These are phyloP conservation scores for Onychostruthus taczanowskii DNA, from an alignment of 2,113 vertebrate genomes.

Conservation along the genomic window DNA sequence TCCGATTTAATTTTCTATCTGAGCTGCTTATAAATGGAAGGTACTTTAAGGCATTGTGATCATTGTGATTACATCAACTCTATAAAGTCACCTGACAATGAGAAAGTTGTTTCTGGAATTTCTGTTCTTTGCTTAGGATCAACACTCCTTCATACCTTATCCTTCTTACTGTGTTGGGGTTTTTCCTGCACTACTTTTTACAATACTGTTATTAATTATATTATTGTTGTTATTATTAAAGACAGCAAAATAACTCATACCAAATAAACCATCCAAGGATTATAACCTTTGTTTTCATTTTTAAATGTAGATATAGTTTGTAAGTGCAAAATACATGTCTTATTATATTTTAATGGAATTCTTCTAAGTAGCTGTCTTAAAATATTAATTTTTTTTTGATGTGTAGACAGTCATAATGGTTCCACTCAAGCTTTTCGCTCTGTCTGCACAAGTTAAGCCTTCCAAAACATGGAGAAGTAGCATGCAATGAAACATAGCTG, in stretches of 20 bases:
- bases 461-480: background rate
- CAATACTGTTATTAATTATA: background rate
- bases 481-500: background rate
- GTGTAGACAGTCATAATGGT: rapidly evolving
- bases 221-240: background rate
- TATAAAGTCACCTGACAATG: background rate
- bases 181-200: background rate
- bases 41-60: background rate
- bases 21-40: background rate
- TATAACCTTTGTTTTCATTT: background rate
- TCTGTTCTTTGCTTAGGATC: background rate
- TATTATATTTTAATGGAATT: background rate
- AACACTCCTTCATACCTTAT: background rate
- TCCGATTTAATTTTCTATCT: background rate
- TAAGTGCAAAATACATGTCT: background rate
- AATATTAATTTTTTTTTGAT: background rate
- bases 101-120: background rate
- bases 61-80: background rate
- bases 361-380: background rate
- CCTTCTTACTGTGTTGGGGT: rapidly evolving
- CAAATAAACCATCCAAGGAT: background rate
- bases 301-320: background rate
- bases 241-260: background rate
- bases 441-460: background rate
- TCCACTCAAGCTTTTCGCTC: background rate